Evolutionary conservation across 2,888 invertebrate species (phyloP), one percentile per base, ranked within the genome.

Genomic region (Ichneumoninae sp.): DNA sequence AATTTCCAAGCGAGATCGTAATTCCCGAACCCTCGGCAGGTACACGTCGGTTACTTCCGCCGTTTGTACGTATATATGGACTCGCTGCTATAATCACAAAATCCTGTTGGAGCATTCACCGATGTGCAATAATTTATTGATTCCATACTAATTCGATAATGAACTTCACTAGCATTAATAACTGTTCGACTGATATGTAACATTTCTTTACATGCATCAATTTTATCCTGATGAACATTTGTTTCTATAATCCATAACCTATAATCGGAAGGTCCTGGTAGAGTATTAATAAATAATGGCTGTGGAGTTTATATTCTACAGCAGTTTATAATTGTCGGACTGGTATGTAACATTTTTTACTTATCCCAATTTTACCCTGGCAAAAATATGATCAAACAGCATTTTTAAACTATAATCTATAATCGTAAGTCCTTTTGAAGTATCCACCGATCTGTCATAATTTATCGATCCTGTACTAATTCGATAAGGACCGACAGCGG

Each of bases 1-100:
- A 89, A 90, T 90, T 91, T 90, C 86, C 84, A 88, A 89, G 87
- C 87, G 84, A 86, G 80, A 83, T 80, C 85, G 87, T 86, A 86
- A 88, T 85, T 89, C 74, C 81, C 78, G 70, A 84, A 84, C 74
- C 78, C 74, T 74, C 78, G 69, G 81, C 75, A 74, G 75, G 86
- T 88, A 87, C 84, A 85, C 85, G 81, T 85, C 80, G 74, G 77
- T 75, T 83, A 85, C 79, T 86, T 84, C 69, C 74, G n/a, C 78
- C 78, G 33, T 74, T 65, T 66, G 36, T 75, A 44, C 54, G n/a
- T 75, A 66, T 57, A 47, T 47, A 36, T 30, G 19, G 26, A 10
- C 13, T 69, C 52, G 52, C 13, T 36, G 26, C 22, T 26, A 60
- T 50, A 75, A 80, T 70, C 47, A 19, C 60, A 16, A 57, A 70